Evolutionary conservation across 2,888 invertebrate species (phyloP).

Genomic region (Heterodera filipjevi): DNA sequence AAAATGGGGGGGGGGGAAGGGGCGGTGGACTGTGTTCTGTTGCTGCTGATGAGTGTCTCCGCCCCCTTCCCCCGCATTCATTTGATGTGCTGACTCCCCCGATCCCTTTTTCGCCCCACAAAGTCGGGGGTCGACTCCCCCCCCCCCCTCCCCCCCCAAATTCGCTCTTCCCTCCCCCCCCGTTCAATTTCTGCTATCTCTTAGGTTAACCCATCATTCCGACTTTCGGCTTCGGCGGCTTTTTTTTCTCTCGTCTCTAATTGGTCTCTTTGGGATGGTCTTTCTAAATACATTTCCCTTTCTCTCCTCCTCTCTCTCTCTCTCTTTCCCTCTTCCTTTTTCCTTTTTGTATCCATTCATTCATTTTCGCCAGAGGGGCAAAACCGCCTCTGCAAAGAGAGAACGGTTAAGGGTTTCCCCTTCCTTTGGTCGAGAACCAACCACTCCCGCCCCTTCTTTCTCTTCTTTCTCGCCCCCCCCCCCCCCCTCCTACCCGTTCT

Average conservation of each 20-base stretch:
- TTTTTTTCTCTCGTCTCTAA: not conserved
- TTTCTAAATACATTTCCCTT: not conserved
- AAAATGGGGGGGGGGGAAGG: not conserved
- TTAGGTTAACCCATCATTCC: no score
- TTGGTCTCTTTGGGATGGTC: no score
- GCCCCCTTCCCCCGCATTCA: not conserved
- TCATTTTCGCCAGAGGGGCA: constrained; percentile 9
- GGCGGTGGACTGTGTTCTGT: not conserved
- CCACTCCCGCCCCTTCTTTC: not conserved
- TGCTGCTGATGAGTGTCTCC: not conserved
- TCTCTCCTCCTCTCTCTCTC: not conserved
- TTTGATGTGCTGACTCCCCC: not conserved
- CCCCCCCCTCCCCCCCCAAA: not conserved
- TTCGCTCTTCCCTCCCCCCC: no score
- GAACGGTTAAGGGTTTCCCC: constrained; percentile 16
- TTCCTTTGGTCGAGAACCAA: not conserved
- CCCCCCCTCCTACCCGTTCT: not conserved
- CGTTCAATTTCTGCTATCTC: no score
- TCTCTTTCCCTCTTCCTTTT: not conserved
- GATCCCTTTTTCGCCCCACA: not conserved
- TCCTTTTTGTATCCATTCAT: constrained; percentile 8
- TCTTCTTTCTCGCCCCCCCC: no score
- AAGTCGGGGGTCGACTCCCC: not conserved
- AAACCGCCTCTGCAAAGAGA: not conserved
- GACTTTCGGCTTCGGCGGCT: no score